Percentiles rank a stretch among this genome's conserved stretches.
These are phyloP conservation scores for Pseudachorutes palmiensis DNA, from an alignment of 1,140 invertebrate species.

Conservation along the genomic window DNA sequence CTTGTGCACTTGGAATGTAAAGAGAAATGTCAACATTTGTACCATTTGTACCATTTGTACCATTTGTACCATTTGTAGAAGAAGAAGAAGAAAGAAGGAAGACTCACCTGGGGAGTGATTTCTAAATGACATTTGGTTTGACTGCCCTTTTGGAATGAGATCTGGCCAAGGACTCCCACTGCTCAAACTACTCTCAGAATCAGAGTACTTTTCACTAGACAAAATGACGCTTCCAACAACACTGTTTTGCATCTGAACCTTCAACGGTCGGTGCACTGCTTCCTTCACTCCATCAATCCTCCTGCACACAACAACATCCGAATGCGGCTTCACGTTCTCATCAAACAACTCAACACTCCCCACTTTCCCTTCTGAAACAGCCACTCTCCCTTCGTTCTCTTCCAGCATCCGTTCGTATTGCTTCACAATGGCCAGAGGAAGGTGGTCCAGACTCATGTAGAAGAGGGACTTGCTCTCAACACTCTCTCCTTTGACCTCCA, in stretches of 20 bases:
- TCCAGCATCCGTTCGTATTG: constrained; percentile 36
- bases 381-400: too few relatives aligned
- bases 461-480: constrained; percentile 35
- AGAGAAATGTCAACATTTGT: too few relatives aligned
- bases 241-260: neutral
- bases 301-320: too few relatives aligned
- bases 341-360: too few relatives aligned
- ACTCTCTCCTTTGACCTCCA: neutral
- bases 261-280: neutral
- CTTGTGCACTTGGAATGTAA: neutral
- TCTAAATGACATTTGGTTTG: too few relatives aligned
- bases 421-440: constrained; percentile 36
- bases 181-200: neutral
- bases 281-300: neutral
- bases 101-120: too few relatives aligned
- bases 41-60: too few relatives aligned
- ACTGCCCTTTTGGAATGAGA: too few relatives aligned
- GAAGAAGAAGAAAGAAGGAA: too few relatives aligned
- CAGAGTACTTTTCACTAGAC: neutral
- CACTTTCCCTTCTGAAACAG: too few relatives aligned
- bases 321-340: too few relatives aligned
- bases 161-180: neutral
- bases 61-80: too few relatives aligned
- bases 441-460: constrained; percentile 38
- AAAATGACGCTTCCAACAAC: neutral